Base-by-base conservation (phyloP, 1,140 invertebrate species). In the Onthophagus taurus region DNA sequence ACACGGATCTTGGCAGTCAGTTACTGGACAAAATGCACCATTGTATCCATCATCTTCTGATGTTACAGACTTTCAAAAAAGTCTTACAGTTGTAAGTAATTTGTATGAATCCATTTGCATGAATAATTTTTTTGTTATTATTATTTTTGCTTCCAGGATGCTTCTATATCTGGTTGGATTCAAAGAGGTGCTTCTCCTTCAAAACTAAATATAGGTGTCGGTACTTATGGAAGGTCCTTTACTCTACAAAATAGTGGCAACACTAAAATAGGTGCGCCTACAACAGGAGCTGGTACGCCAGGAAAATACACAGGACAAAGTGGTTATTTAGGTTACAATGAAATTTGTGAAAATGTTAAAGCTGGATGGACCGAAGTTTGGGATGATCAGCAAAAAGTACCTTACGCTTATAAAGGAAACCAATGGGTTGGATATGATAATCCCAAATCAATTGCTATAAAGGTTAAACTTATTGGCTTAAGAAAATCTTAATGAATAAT, bases 321-420 rank as follows among this genome's bases (percentile, higher is more conserved):
- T 5, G 89, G 89, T 6, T 71, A 74, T 20, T 67, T 86, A 35
- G 80, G 84, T 16, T 93, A 84, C 57, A 84, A 89, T 57, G 87
- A 92, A 55, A 33, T 33, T 33, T 33, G 31, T 16, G 31, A 33
- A 16, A 14, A 26, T 7, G 7, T 14, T 33, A 33, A 33, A 33
- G 31, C 6, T 49, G 53, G 42, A 31, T 45, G 47, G 47, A 48
- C 43, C 47, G 47, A 33, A 16, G 12, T 41, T 35, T 52, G 34
- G 18, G 42, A 9, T 36, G 42, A 33, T n/a, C 2, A 33, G 8
- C 31, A 43, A 13, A 2, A 47, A 30, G 38, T 43, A 6, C 45
- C 50, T 3, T 61, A 53, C 31, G 52, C 52, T 11, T 44, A 31
- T 20, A 43, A 23, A 8, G 53, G 45, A 0, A 44, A 53, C 44